A percentile compares a stretch with the other conserved stretches of the same genome.
These are phyloP conservation scores for Vidua chalybeata DNA, from an alignment of 2,113 vertebrate genomes.

Conservation along the genomic window DNA sequence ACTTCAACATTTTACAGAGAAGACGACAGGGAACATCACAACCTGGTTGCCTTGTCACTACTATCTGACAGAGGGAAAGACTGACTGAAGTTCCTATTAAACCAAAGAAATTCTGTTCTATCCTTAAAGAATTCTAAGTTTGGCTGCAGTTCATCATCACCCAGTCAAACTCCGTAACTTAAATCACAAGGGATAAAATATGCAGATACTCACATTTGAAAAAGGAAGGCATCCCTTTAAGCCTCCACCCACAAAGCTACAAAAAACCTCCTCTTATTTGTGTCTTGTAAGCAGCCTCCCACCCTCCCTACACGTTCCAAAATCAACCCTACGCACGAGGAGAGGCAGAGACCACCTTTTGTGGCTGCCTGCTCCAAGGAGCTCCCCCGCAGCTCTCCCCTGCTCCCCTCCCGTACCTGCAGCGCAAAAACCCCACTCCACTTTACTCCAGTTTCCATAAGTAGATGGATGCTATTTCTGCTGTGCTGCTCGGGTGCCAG, in stretches of 20 bases:
- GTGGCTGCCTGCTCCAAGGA: neutral
- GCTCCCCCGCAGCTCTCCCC: neutral
- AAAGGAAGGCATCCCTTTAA: constrained; percentile 32
- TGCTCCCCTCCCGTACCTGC: neutral
- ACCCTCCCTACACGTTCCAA: neutral
- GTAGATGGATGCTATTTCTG: constrained; percentile 42
- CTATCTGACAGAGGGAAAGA: neutral
- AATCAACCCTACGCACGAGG: neutral
- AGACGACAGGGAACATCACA: neutral
- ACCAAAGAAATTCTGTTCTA: neutral
- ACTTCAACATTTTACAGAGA: neutral
- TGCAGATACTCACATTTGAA: neutral
- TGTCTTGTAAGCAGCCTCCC: constrained; percentile 27
- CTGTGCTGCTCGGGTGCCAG: constrained; percentile 14
- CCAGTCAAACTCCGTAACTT: neutral
- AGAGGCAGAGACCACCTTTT: neutral
- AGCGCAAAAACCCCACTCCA: neutral
- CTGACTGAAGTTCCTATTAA: neutral
- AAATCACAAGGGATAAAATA: constrained; percentile 6
- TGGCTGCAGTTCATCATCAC: neutral
- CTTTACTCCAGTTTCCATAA: constrained; percentile 23
- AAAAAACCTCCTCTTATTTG: constrained; percentile 35
- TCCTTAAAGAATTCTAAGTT: neutral
- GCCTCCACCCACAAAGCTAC: constrained; percentile 29
- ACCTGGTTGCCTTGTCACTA: neutral